phyloP scores from a whole-genome alignment of 2,113 vertebrate species.

The Nerophis lumbriciformis region DNA sequence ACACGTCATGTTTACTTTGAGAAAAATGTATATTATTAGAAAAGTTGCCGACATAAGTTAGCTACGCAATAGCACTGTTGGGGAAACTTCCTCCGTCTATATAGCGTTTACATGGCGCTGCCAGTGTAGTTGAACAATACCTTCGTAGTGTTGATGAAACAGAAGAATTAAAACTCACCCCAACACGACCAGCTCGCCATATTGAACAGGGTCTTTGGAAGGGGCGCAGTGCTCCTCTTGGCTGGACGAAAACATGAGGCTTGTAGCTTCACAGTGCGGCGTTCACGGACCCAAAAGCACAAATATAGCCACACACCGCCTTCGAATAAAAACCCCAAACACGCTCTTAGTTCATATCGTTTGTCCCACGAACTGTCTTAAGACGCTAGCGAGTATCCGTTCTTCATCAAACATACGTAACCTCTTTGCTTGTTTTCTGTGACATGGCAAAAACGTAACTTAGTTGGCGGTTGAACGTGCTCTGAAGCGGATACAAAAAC shows the following conservation, averaged over 20 bases:
- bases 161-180: conserved; percentile 77
- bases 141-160: not conserved
- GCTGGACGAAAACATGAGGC: conserved; percentile 88
- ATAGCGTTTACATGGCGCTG: not conserved
- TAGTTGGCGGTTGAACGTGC: conserved; percentile 62
- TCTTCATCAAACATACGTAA: conserved; percentile 20
- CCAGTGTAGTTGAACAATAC: not conserved
- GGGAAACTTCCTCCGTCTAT: conserved; percentile 35
- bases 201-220: conserved; percentile 89
- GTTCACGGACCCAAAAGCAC: conserved; percentile 43
- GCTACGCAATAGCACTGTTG: conserved; percentile 1
- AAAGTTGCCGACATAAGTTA: conserved; percentile 11
- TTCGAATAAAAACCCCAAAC: conserved; percentile 36
- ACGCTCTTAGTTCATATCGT: conserved; percentile 44
- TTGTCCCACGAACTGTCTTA: conserved; percentile 8
- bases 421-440: conserved; percentile 50
- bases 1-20: not conserved
- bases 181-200: conserved; percentile 91
- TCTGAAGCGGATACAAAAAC: conserved; percentile 70
- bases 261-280: conserved; percentile 47
- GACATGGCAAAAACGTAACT: conserved; percentile 56
- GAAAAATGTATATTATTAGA: conserved; percentile 1
- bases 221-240: conserved; percentile 89
- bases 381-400: not conserved
- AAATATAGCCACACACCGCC: conserved; percentile 31